Base-by-base conservation (phyloP, 2,113 vertebrate species). In the Dasyprocta punctata region DNA sequence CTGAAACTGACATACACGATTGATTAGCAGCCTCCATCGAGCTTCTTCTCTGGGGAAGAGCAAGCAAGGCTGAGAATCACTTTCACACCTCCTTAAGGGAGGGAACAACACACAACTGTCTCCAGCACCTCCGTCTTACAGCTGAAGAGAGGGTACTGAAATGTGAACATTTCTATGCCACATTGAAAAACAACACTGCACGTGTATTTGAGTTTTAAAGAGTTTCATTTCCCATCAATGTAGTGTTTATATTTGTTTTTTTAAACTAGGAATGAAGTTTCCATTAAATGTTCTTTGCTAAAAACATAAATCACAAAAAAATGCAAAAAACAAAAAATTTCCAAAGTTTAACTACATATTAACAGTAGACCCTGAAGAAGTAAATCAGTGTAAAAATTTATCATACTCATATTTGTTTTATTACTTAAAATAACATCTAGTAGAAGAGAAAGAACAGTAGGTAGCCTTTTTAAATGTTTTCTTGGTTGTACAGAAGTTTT, bases 191-290 rank as follows among this genome's bases (percentile, higher is more conserved):
- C 41, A 78, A 47, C 26, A 52, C 28, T 67, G n/a, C 13, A 1
- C 52, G 36, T 36, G 63, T 44, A 47, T 17, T 30, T 80, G 52
- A 4, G 56, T 44, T 44, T 94, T 52, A 49, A 71, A 1, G 41
- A 85, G 49, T 69, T 63, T 60, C 30, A 58, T 30, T 87, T 84
- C 38, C 60, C 38, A 92, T 19, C 67, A 33, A 61, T 54, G 16
- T 12, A 60, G 36, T 81, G 24, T 82, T 65, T 92, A 5, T n/a
- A 49, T 28, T 75, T 88, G 41, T 86, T 87, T 95, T 92, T 54
- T 75, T 52, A 52, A 78, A 63, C 7, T 73, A 96, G 61, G 56
- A 92, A 95, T 33, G 10, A 83, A 20, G 1, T 91, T 89, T 96
- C 63, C 54, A 78, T 73, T 84, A 80, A 75, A 89, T 75, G 44